Evolutionary conservation across 2,797 vertebrate species (phyloP), one percentile per base, ranked within the genome.

Genomic region (Morus bassanus): DNA sequence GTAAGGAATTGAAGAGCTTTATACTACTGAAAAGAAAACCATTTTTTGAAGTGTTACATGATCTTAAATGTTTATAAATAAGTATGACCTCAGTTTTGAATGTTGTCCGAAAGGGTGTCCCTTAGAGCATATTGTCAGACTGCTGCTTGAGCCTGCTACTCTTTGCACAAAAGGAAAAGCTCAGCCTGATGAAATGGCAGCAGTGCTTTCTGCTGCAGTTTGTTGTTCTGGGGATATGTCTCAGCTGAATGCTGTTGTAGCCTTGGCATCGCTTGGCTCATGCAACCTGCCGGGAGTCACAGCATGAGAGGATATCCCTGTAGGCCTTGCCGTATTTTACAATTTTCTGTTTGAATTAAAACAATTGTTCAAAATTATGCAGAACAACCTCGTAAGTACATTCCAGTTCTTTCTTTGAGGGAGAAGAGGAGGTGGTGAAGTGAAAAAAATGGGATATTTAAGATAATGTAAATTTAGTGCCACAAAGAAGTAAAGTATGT

Each of bases 101-200:
- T 61, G 16, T 48, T 21, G 33, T 57, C 72, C 2, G 3, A 10
- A 60, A 53, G 70, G 48, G 31, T 51, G 30, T 54, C 48, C 12
- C 8, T 56, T 10, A 0, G 25, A 37, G 27, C 25, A 3, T 10
- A 6, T 39, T 39, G 43, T 69, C 51, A 13, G 10, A 6, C 16
- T 7, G 37, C 35, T 19, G 18, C 74, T 35, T 25, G 45, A 59
- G 18, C 39, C 50, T 24, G 25, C 43, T 39, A 5, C 16, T 28
- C 10, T 23, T 28, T n/a, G 76, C 13, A 7, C 14, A 6, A 7
- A 14, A 39, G 68, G 48, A 13, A 8, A 5, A 61, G 53, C 3
- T 2, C 11, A 35, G 64, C 31, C 41, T 0, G 4, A 3, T 10
- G 51, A 4, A 7, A 21, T 6, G 33, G 30, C 43, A 59, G 22